phyloP scores from a whole-genome alignment of 2,113 vertebrate species.

The Chionis minor region DNA sequence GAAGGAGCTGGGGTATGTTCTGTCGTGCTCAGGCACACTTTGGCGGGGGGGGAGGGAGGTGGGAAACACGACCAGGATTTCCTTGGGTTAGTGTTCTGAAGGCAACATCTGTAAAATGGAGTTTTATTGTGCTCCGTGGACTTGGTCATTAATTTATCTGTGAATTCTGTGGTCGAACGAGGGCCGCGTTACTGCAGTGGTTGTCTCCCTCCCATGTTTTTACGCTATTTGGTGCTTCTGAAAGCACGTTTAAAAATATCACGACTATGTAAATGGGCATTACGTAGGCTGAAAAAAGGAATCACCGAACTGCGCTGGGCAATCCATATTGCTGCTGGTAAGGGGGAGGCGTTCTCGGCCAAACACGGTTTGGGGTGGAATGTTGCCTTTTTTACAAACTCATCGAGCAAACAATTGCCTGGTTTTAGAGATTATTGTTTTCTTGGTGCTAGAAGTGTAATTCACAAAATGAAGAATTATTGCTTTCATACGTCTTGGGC shows the following conservation, averaged over 20 bases:
- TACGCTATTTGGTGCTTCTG: neutral
- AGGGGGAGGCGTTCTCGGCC: neutral
- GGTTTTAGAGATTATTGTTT: neutral
- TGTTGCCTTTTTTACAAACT: neutral
- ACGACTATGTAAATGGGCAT: neutral
- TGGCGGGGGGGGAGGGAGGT: neutral
- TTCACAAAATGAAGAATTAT: neutral
- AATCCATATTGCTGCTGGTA: neutral
- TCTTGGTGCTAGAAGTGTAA: neutral
- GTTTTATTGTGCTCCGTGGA: neutral
- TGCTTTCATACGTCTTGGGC: neutral
- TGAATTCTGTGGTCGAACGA: neutral
- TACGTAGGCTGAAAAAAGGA: constrained; percentile 25
- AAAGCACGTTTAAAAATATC: neutral
- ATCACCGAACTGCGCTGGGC: constrained; percentile 2
- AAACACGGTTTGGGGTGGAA: neutral
- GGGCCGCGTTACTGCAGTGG: neutral
- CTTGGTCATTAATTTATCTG: neutral
- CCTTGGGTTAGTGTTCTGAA: neutral
- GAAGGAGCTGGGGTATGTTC: neutral
- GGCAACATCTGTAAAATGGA: constrained; percentile 15
- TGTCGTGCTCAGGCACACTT: neutral
- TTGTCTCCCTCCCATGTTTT: neutral
- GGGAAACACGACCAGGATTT: neutral
- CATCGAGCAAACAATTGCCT: neutral